Percentiles rank a stretch among this genome's conserved stretches.
Conservation (phyloP, 2,797 vertebrate species). For the Tiaroga cobitis region DNA sequence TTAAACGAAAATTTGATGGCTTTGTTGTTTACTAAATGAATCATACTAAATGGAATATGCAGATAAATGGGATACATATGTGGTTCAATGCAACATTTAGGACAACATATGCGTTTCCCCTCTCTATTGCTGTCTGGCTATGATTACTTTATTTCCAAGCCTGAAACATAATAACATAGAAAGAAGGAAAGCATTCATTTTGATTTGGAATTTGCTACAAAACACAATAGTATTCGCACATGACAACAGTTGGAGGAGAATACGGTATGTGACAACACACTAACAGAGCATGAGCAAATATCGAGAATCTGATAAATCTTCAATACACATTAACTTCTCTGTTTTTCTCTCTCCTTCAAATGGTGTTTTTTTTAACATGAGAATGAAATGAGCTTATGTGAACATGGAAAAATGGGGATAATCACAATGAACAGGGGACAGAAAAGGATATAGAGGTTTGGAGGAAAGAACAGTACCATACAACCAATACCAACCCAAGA, state of each 20-base stretch:
- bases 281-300: constrained; percentile 1
- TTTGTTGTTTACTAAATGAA: constrained; percentile 47
- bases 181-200: constrained; percentile 1
- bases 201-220: not conserved
- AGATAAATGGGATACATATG: constrained; percentile 54
- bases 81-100: constrained; percentile 43
- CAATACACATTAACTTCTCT: not conserved
- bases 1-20: constrained; percentile 30
- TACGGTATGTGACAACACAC: not conserved
- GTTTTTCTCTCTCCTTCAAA: constrained; percentile 31
- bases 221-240: constrained; percentile 7
- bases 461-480: constrained; percentile 70
- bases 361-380: constrained; percentile 29
- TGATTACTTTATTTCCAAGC: constrained; percentile 1
- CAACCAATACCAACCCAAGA: constrained; percentile 91
- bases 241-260: constrained; percentile 50
- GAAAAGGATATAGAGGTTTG: constrained; percentile 65
- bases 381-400: constrained; percentile 58
- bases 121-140: constrained; percentile 19
- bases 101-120: constrained; percentile 23
- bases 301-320: constrained; percentile 3
- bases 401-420: constrained; percentile 65
- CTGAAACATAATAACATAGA: constrained; percentile 6
- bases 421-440: constrained; percentile 72
- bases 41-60: constrained; percentile 54